Evolutionary conservation across 2,888 invertebrate genomes (phyloP), one percentile per base, ranked within the genome.

Genomic region (Dryocosmus kuriphilus): DNA sequence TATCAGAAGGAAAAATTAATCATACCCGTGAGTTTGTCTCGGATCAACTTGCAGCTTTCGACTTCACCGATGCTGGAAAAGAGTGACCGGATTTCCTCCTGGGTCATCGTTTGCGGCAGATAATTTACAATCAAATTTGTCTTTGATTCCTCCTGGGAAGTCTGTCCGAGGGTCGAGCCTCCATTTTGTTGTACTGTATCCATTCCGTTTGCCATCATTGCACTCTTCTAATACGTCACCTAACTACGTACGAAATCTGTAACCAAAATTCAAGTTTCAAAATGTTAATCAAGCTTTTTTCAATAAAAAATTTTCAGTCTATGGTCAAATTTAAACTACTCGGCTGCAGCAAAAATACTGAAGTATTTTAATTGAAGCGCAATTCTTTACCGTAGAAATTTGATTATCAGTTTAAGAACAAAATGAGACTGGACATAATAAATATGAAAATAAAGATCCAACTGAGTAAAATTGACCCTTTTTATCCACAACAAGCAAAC

Each of bases 101-200:
- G 99, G 78, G 98, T 98, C 99, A 99, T 99, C 88, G 97, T 98
- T 94, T 99, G 99, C 82, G 99, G 99, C 92, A 99, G 94, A 93
- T 99, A 99, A 94, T 99, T 99, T 90, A 99, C 99, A 93, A 99
- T 99, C 87, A 99, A 95, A 94, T 99, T 99, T 88, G 99, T 99
- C 94, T 98, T 97, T 89, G 97, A 97, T 94, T 98, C 98, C 93
- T 97, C 97, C 84, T 91, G 91, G 81, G 91, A 90, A 81, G 90
- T 89, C 90, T 96, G 95, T 90, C 96, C 96, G 82, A 93, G 92
- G 85, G 92, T 92, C 82, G 93, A 93, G 90, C 96, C 94, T 92
- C 97, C 97, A 92, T 97, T 97, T 92, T 97, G 97, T 93, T 97
- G 96, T 86, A 94, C 93, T 89, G 95, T 94, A 93, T 96, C 96